Percentiles rank a stretch among this genome's conserved stretches.
Conservation (phyloP, 2,888 invertebrate species). For the Cataglyphis rosenhaueri region DNA sequence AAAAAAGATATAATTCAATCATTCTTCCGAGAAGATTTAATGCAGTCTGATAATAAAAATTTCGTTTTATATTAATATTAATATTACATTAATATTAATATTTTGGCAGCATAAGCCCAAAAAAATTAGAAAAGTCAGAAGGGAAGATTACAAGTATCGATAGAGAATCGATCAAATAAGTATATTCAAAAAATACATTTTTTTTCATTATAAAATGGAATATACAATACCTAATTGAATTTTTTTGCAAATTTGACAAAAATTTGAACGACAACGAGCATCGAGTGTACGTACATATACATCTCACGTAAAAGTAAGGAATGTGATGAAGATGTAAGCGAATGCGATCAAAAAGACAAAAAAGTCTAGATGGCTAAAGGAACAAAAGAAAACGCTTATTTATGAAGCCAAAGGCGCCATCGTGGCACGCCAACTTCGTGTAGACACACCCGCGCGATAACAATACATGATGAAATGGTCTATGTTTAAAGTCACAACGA, state of each 20-base stretch:
- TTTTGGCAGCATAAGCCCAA: not conserved
- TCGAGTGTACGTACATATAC: not conserved
- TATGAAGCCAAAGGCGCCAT: conserved; percentile 56
- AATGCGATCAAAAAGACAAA: not conserved
- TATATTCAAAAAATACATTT: not conserved
- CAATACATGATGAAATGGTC: conserved; percentile 62
- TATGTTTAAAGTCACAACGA: conserved; percentile 40
- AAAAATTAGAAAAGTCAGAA: not conserved
- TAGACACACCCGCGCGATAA: conserved; percentile 65
- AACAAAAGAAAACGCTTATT: conserved; percentile 50
- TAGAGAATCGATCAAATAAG: not conserved
- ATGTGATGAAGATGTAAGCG: not conserved
- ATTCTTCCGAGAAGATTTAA: not conserved
- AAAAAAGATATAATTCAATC: not conserved
- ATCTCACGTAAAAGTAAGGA: not conserved
- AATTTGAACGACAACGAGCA: not conserved
- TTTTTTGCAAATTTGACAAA: not conserved
- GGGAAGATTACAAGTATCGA: not conserved
- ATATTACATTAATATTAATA: no score
- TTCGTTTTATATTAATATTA: not conserved
- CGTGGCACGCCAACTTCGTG: conserved; percentile 2
- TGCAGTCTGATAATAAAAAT: not conserved
- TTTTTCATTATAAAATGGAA: not conserved
- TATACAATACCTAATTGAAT: not conserved
- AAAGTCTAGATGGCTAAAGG: not conserved